Conservation (phyloP, 2,113 vertebrate species). For the Ammodramus savannarum region DNA sequence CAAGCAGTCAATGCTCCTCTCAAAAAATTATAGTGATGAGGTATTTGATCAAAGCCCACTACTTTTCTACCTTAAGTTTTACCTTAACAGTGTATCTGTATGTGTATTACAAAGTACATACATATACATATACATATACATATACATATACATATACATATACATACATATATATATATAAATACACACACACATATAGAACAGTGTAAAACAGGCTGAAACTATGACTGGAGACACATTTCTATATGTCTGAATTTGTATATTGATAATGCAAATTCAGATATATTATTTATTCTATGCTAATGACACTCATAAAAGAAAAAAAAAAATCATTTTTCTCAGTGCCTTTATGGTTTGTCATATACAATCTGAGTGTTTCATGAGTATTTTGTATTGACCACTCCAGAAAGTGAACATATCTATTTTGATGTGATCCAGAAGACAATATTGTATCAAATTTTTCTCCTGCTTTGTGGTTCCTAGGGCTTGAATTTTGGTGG, state of each 20-base stretch:
- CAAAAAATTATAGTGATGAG: not conserved
- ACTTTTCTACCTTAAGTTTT: not conserved
- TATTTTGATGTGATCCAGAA: not conserved
- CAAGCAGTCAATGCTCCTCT: not conserved
- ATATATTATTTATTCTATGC: not conserved
- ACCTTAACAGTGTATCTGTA: no score
- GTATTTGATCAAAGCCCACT: not conserved
- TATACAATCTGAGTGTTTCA: not conserved
- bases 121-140: no score
- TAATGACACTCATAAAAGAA: not conserved
- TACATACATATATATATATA: no score
- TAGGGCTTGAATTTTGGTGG: not conserved
- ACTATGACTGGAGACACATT: not conserved
- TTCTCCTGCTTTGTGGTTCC: fast-evolving
- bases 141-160: not conserved
- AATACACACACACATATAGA: fast-evolving
- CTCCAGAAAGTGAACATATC: not conserved
- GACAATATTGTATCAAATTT: not conserved
- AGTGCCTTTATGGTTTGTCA: not conserved
- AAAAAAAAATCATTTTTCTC: not conserved
- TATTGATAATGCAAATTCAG: not conserved
- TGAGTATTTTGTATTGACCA: not conserved
- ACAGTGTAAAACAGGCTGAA: not conserved
- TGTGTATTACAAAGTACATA: not conserved
- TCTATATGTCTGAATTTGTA: not conserved